phyloP scores from a whole-genome alignment of 2,797 vertebrate genomes.

The Scarus forsteni region DNA sequence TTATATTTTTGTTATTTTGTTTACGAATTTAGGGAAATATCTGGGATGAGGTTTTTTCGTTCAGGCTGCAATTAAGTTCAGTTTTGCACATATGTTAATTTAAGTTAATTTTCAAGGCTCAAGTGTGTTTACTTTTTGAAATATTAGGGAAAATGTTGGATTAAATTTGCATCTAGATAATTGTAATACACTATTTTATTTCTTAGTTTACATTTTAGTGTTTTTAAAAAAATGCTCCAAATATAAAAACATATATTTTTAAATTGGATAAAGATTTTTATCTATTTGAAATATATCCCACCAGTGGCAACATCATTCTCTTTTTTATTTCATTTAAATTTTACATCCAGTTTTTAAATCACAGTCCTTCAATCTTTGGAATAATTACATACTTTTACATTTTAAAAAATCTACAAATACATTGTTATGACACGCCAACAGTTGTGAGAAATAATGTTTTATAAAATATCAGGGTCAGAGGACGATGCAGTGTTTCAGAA shows the following conservation, averaged over 20 bases:
- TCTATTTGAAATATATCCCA: neutral
- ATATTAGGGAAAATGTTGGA: too few species aligned
- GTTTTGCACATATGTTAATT: neutral
- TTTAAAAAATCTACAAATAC: too few species aligned
- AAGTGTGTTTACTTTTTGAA: neutral
- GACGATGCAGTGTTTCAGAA: conserved; percentile 14
- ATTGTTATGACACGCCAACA: neutral
- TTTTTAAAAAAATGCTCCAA: too few species aligned
- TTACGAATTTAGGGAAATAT: conserved; percentile 11
- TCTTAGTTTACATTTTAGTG: too few species aligned
- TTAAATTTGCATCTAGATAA: too few species aligned
- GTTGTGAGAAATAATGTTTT: neutral
- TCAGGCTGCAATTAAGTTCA: neutral
- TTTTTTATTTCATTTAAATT: too few species aligned
- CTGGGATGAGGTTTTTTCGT: neutral
- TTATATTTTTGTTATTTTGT: neutral
- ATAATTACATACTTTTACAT: too few species aligned
- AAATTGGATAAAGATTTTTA: neutral
- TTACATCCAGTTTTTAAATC: too few species aligned
- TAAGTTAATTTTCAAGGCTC: neutral
- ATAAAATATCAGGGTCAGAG: conserved; percentile 14
- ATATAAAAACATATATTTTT: neutral
- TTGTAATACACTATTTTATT: too few species aligned
- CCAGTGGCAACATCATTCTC: neutral
- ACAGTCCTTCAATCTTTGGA: too few species aligned